These are phyloP conservation scores for Macaria liturata DNA, from an alignment of 2,888 invertebrate species.

Conservation along the genomic window DNA sequence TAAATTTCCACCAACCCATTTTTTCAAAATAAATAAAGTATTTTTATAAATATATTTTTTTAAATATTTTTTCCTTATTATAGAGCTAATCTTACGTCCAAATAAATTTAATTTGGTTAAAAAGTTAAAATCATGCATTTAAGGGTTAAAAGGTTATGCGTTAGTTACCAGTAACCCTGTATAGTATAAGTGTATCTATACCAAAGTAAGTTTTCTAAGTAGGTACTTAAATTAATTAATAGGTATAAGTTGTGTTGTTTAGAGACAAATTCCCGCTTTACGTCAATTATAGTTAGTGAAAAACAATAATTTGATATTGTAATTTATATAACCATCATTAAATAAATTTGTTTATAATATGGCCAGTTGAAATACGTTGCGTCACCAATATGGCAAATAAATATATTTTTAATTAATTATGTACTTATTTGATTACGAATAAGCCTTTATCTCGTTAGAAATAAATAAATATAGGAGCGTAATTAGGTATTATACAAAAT, in stretches of 20 bases:
- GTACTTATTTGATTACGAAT: slow-evolving; percentile 18
- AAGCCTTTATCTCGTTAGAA: slow-evolving; percentile 56
- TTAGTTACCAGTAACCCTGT: too few species aligned
- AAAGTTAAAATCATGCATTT: too few species aligned
- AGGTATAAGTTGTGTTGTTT: slow-evolving; percentile 40
- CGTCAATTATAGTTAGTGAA: slow-evolving; percentile 78
- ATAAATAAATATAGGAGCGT: slow-evolving; percentile 1
- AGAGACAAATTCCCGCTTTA: slow-evolving; percentile 66
- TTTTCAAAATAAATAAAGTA: too few species aligned
- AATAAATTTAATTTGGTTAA: too few species aligned
- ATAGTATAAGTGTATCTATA: slow-evolving; percentile 33
- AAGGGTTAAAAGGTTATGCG: too few species aligned
- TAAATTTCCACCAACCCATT: too few species aligned
- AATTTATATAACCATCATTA: slow-evolving; percentile 43
- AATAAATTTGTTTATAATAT: slow-evolving; percentile 43
- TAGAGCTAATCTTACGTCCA: too few species aligned
- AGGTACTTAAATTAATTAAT: slow-evolving; percentile 21
- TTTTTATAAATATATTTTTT: too few species aligned
- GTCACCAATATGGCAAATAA: slow-evolving; percentile 18
- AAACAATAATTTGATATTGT: slow-evolving; percentile 57
- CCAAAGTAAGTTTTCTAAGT: slow-evolving; percentile 56
- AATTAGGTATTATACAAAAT: too few species aligned
- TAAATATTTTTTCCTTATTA: too few species aligned
- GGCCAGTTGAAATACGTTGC: slow-evolving; percentile 40
- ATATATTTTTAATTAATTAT: slow-evolving; percentile 11